Evolutionary conservation across 2,888 invertebrate species (phyloP).

Genomic region (Physocephala rufipes): DNA sequence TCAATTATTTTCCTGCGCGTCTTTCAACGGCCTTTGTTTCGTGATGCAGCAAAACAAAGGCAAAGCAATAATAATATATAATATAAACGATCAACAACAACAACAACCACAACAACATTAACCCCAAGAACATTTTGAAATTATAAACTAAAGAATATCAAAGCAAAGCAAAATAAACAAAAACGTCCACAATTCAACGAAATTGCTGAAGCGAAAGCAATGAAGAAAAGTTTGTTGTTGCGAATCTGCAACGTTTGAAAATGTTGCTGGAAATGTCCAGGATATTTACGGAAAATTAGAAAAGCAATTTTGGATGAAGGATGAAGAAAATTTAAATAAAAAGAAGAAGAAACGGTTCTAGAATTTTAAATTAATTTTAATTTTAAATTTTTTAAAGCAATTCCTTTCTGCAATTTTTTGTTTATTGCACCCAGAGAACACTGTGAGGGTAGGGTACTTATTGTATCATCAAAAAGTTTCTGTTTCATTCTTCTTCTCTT

Average conservation of each 20-base stretch:
- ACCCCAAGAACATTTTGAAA: conserved; percentile 21
- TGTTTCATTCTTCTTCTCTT: background rate
- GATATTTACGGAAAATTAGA: background rate
- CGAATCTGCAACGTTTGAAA: background rate
- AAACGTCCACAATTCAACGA: no score
- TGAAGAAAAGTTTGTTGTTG: background rate
- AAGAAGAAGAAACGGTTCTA: background rate
- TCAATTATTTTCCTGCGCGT: conserved; percentile 65
- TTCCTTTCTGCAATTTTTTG: background rate
- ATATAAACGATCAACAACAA: conserved; percentile 36
- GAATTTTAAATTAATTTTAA: background rate
- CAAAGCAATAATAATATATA: conserved; percentile 25
- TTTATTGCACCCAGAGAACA: background rate
- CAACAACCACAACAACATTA: conserved; percentile 8
- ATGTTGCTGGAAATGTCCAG: background rate
- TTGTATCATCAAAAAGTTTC: no score
- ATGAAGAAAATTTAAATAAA: background rate
- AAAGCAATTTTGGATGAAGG: no score
- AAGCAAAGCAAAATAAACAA: no score
- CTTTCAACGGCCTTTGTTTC: conserved; percentile 59
- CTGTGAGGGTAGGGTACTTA: background rate
- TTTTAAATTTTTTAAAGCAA: background rate
- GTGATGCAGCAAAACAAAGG: conserved; percentile 19
- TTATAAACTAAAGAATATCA: background rate
- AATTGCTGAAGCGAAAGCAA: background rate